Evolutionary conservation across 92 coral and sea anemone genomes (phyloP).

Genomic region (Zoanthus sansibaricus): DNA sequence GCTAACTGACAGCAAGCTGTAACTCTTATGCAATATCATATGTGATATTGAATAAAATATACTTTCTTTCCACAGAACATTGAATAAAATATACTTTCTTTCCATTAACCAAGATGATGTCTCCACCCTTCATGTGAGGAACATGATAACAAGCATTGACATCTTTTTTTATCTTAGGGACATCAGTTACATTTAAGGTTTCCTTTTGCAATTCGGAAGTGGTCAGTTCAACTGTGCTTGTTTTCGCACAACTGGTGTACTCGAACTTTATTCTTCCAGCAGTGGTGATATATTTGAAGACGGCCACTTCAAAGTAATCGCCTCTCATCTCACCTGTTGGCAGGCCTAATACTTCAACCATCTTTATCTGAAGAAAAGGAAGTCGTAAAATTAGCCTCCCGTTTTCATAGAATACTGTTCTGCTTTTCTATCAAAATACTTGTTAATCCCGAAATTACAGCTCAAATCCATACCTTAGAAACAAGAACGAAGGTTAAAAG

Average conservation of each 20-base stretch:
- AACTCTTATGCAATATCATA: too few relatives aligned
- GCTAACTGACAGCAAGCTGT: too few relatives aligned
- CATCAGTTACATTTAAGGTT: not conserved
- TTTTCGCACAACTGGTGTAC: not conserved
- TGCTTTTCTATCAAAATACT: too few relatives aligned
- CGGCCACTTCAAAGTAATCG: slow-evolving; percentile 3
- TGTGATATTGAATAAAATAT: too few relatives aligned
- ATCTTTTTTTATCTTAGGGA: not conserved
- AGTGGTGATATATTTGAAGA: not conserved
- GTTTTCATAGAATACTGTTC: too few relatives aligned
- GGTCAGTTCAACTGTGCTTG: not conserved
- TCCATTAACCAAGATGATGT: not conserved
- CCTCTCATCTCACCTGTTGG: slow-evolving; percentile 8
- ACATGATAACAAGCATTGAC: slow-evolving; percentile 4
- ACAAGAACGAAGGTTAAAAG: too few relatives aligned
- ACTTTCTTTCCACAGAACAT: slow-evolving; percentile 7
- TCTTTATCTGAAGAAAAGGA: slow-evolving; percentile 3
- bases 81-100: not conserved
- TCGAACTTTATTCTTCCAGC: slow-evolving; percentile 1
- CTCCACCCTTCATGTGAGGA: slow-evolving; percentile 8
- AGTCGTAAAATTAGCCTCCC: slow-evolving; percentile 6
- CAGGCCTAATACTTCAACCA: not conserved
- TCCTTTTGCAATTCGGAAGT: not conserved
- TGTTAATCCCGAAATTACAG: too few relatives aligned
- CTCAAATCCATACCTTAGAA: too few relatives aligned